Evolutionary conservation across 2,888 invertebrate species (phyloP).

Genomic region (Agapostemon virescens): DNA sequence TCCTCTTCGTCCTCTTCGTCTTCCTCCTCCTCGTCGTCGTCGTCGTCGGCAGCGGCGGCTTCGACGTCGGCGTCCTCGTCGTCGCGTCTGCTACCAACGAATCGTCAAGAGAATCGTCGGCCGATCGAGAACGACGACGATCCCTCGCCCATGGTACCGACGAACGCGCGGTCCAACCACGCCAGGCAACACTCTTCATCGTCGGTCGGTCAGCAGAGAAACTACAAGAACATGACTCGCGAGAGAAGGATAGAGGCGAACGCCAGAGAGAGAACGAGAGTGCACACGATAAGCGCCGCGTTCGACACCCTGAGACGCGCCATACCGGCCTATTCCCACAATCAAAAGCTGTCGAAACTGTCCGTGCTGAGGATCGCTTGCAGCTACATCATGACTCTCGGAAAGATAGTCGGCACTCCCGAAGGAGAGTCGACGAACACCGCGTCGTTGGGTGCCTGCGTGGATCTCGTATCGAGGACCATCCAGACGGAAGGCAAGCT

Average conservation of each 20-base stretch:
- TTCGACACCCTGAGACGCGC: slow-evolving; percentile 93
- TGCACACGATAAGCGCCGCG: slow-evolving; percentile 97
- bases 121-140: slow-evolving; percentile 51
- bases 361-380: slow-evolving; percentile 96
- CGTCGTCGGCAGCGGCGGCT: background rate
- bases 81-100: background rate
- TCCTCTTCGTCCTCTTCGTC: slow-evolving; percentile 14
- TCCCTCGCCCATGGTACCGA: slow-evolving; percentile 21
- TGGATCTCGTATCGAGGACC: slow-evolving; percentile 93
- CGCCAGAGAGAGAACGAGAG: slow-evolving; percentile 94
- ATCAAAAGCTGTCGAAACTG: slow-evolving; percentile 95
- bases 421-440: slow-evolving; percentile 84
- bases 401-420: slow-evolving; percentile 84
- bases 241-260: slow-evolving; percentile 96
- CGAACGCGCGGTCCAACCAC: slow-evolving; percentile 56
- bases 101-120: slow-evolving; percentile 31
- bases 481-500: slow-evolving; percentile 96
- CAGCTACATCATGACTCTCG: slow-evolving; percentile 94
- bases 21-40: slow-evolving; percentile 15
- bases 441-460: slow-evolving; percentile 87
- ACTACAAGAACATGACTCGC: slow-evolving; percentile 97
- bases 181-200: slow-evolving; percentile 61
- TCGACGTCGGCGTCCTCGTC: background rate
- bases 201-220: slow-evolving; percentile 84
- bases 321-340: slow-evolving; percentile 95